Base-by-base conservation (phyloP, 1,140 invertebrate genomes). In the Bombus waltoni region DNA sequence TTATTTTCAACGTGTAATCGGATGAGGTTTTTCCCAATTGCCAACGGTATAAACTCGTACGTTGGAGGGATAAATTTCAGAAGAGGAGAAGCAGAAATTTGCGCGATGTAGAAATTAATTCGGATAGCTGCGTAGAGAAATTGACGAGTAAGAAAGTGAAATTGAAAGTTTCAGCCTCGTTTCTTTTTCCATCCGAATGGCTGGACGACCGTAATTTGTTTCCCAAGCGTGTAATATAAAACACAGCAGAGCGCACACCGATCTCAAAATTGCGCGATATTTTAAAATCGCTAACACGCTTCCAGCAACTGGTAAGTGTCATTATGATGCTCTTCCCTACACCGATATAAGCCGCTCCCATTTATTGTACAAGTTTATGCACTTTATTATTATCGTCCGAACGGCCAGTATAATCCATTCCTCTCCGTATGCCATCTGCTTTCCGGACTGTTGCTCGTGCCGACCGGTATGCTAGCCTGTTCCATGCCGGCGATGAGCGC, bases 341-440 rank as follows among this genome's bases (percentile, higher is more conserved):
- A 77, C 62, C 75, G 59, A 44, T 77, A 84, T 71, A 75, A 84
- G 75, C 62, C 62, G 35, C 66, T 59, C 65, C 75, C 75, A 84
- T 84, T 84, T 84, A 84, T 84, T 71, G 53, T 85, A 87, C 84
- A 78, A 85, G 84, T 87, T 90, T 86, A 82, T 72, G 76, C 89
- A 66, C 87, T 90, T 91, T 91, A 90, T 86, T 90, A 91, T 88
- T 90, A 90, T 90, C 86, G 76, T 68, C n/a, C 35, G 79, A 86
- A 85, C 82, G 72, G 85, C 81, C 82, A 66, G 87, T 88, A 81
- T 90, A 90, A 86, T 90, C 86, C 70, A 75, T 62, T 71, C 82
- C 65, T 79, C 65, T 87, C 66, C 35, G 70, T 28, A 70, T 86
- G 71, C 80, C 81, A 90, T 86, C 81, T 79, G 83, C 86, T 90